Evolutionary conservation across 2,888 invertebrate genomes (phyloP).

Genomic region (Aspidapion aeneum): DNA sequence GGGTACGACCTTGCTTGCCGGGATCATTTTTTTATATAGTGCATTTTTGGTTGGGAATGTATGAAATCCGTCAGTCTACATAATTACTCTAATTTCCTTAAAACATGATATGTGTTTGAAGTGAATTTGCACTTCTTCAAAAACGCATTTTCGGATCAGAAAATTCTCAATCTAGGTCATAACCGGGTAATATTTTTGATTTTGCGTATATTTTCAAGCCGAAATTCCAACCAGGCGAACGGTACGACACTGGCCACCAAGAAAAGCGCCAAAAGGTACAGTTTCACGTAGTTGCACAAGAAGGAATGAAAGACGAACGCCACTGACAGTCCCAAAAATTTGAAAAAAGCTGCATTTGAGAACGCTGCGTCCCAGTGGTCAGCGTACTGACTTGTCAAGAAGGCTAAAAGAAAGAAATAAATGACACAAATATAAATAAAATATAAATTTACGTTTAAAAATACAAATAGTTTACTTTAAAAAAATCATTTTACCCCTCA

Average conservation of each 20-base stretch:
- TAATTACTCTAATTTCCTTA: no score
- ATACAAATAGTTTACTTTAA: no score
- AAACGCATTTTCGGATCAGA: conserved; percentile 30
- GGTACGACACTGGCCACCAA: conserved; percentile 53
- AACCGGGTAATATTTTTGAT: conserved; percentile 43
- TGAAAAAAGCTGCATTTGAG: conserved; percentile 53
- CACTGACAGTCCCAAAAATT: conserved; percentile 58
- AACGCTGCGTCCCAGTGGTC: conserved; percentile 52
- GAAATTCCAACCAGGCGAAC: conserved; percentile 53
- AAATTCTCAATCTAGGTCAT: conserved; percentile 44
- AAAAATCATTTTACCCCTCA: no score
- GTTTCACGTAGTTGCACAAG: conserved; percentile 54
- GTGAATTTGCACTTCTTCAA: conserved; percentile 8
- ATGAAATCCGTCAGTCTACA: no score
- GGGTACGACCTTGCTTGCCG: no score
- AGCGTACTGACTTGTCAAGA: conserved; percentile 45
- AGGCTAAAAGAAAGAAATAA: conserved; percentile 37
- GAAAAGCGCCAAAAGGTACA: conserved; percentile 49
- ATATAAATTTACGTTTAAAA: no score
- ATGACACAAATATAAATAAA: no score
- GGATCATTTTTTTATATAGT: no score
- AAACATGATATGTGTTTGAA: conserved; percentile 28
- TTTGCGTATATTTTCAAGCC: conserved; percentile 45
- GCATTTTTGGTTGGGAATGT: no score
- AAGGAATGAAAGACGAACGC: conserved; percentile 62